Percentiles rank a stretch among this genome's conserved stretches.
Conservation (phyloP, 2,888 invertebrate species). For the Andrena flavipes region DNA sequence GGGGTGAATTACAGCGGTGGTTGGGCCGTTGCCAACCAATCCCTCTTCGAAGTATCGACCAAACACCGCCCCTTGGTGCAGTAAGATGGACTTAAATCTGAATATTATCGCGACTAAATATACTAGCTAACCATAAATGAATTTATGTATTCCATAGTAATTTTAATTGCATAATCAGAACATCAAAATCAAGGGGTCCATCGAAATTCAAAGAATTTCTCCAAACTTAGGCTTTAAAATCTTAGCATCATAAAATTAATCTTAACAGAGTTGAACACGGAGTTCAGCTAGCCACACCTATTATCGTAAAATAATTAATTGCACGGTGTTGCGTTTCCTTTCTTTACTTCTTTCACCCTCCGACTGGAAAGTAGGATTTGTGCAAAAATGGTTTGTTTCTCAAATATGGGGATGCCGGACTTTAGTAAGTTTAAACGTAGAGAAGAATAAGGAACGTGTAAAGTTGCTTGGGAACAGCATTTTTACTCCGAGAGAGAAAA, state of each 20-base stretch:
- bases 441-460: not conserved
- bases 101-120: constrained; percentile 62
- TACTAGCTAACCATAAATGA: not conserved
- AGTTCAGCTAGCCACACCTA: no score
- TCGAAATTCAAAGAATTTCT: not conserved
- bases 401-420: no score
- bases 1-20: constrained; percentile 61
- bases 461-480: not conserved
- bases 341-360: not conserved
- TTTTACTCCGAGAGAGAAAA: not conserved
- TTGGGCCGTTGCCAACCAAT: constrained; percentile 80
- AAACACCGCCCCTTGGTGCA: constrained; percentile 74
- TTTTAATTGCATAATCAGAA: not conserved
- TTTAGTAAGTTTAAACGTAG: not conserved
- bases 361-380: not conserved
- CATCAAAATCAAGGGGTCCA: not conserved
- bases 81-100: constrained; percentile 62
- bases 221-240: not conserved
- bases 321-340: not conserved
- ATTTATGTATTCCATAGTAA: not conserved
- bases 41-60: constrained; percentile 79
- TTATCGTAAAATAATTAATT: not conserved
- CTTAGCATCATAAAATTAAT: no score
- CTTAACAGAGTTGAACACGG: no score
- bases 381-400: no score